These are phyloP conservation scores for Zeus faber DNA, from an alignment of 2,113 vertebrate species.

Conservation along the genomic window DNA sequence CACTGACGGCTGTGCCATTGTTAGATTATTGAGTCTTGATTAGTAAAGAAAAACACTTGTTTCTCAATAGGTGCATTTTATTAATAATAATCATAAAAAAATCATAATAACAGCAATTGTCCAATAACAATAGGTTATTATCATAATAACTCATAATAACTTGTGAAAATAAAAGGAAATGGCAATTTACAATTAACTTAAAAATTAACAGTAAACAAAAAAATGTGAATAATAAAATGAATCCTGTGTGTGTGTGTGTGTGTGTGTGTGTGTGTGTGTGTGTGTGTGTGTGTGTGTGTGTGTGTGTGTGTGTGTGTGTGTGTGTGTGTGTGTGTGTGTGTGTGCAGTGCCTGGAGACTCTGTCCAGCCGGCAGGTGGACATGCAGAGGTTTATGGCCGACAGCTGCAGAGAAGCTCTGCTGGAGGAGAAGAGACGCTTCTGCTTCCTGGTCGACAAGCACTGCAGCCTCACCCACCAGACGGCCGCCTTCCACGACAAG, in stretches of 20 bases:
- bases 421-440: constrained; percentile 94
- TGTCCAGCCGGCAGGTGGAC: constrained; percentile 86
- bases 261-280: constrained; percentile 5
- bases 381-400: constrained; percentile 94
- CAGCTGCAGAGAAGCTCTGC: constrained; percentile 89
- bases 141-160: no score
- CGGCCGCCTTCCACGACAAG: constrained; percentile 84
- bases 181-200: no score
- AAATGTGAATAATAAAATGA: no score
- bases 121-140: no score
- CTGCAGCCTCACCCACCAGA: constrained; percentile 83
- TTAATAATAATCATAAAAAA: no score
- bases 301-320: constrained; percentile 6
- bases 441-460: constrained; percentile 98
- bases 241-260: background rate
- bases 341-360: constrained; percentile 85
- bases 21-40: no score
- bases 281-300: constrained; percentile 8
- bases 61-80: no score
- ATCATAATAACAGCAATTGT: no score
- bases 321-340: constrained; percentile 7
- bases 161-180: no score
- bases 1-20: no score
- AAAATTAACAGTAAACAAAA: no score
- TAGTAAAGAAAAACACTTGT: no score